Conservation (phyloP, 2,888 invertebrate species). For the Agrenia bidenticulata region DNA sequence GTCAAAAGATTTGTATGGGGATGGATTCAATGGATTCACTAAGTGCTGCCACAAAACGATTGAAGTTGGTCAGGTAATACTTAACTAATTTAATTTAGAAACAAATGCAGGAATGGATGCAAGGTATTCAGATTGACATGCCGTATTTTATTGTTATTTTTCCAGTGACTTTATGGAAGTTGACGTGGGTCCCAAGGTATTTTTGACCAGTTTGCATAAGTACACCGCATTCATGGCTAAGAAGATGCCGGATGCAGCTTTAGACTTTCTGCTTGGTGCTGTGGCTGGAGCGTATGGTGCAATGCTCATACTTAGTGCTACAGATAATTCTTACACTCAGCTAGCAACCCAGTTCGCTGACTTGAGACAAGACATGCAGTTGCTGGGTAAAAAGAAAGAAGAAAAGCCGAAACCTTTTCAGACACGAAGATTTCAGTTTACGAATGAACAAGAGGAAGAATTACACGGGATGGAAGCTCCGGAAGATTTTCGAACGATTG, state of each 20-base stretch:
- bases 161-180: slow-evolving; percentile 19
- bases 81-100: too few relatives aligned
- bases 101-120: too few relatives aligned
- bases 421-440: slow-evolving; percentile 19
- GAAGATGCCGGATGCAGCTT: slow-evolving; percentile 25
- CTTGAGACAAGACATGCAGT: slow-evolving; percentile 15
- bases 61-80: too few relatives aligned
- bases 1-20: neutral
- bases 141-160: neutral
- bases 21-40: too few relatives aligned
- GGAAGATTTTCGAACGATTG: slow-evolving; percentile 39
- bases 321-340: slow-evolving; percentile 4
- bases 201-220: slow-evolving; percentile 23
- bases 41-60: too few relatives aligned
- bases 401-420: neutral
- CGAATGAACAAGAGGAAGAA: slow-evolving; percentile 29
- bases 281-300: slow-evolving; percentile 27
- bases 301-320: neutral
- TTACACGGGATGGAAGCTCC: slow-evolving; percentile 30
- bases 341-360: slow-evolving; percentile 17
- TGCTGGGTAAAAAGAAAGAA: slow-evolving; percentile 13
- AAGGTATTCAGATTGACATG: too few relatives aligned
- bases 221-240: slow-evolving; percentile 22
- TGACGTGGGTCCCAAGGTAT: slow-evolving; percentile 20
- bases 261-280: slow-evolving; percentile 24